Conservation (phyloP, 2,113 vertebrate genomes). For the Dinomys branickii region DNA sequence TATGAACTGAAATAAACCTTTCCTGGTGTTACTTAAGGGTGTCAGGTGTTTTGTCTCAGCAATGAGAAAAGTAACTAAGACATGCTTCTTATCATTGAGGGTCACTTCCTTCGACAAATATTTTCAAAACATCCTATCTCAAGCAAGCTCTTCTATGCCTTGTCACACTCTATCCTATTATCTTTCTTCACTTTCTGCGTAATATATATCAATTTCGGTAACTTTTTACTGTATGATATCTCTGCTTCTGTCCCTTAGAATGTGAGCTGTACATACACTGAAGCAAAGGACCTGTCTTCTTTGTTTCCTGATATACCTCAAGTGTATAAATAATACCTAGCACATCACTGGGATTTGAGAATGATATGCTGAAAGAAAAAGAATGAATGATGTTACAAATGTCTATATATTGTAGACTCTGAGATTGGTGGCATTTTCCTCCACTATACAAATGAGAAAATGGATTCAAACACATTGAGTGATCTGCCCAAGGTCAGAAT, state of each 20-base stretch:
- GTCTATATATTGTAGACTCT: neutral
- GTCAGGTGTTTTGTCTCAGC: neutral
- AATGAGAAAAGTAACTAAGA: neutral
- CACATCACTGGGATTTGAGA: neutral
- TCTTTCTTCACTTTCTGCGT: neutral
- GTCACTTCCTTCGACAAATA: neutral
- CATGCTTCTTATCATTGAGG: neutral
- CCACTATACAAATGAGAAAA: neutral
- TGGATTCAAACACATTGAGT: neutral
- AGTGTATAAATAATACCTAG: neutral
- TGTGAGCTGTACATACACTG: neutral
- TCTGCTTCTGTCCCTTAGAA: neutral
- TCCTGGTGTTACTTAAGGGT: neutral
- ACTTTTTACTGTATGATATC: neutral
- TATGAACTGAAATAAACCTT: neutral
- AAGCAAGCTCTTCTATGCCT: neutral
- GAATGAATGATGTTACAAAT: neutral
- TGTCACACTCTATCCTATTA: neutral
- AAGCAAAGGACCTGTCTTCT: neutral
- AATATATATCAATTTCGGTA: neutral
- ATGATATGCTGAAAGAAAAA: neutral
- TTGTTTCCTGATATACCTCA: neutral
- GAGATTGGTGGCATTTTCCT: neutral
- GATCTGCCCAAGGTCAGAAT: neutral
- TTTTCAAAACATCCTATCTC: neutral